Conservation (phyloP, 2,113 vertebrate genomes). For the Gallinago jamesoni region DNA sequence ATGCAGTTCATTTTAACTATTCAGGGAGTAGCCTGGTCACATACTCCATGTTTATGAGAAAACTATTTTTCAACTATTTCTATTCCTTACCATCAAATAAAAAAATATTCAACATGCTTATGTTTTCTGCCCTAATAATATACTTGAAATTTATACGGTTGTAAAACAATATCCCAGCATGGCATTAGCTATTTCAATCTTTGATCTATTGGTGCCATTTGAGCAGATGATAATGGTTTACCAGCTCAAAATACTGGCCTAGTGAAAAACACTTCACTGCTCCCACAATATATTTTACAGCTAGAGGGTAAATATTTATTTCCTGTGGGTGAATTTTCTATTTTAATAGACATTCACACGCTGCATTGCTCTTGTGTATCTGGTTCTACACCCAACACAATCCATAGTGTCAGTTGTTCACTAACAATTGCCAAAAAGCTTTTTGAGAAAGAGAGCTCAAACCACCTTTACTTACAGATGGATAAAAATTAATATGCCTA, state of each 20-base stretch:
- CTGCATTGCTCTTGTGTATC: not conserved
- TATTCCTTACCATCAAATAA: not conserved
- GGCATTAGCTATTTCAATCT: constrained; percentile 27
- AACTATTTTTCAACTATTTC: constrained; percentile 5
- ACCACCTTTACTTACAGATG: not conserved
- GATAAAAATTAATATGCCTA: not conserved
- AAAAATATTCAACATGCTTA: not conserved
- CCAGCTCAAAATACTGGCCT: constrained; percentile 43
- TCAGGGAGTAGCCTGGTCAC: not conserved
- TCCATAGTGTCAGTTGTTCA: not conserved
- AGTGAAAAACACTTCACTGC: constrained; percentile 29
- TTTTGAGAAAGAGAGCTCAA: not conserved
- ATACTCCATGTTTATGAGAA: not conserved
- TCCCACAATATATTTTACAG: constrained; percentile 29
- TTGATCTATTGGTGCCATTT: constrained; percentile 45
- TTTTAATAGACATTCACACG: not conserved
- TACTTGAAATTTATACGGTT: not conserved
- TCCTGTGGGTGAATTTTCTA: not conserved
- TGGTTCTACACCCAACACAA: not conserved
- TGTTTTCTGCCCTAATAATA: not conserved
- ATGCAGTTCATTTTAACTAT: not conserved
- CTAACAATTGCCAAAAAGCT: not conserved
- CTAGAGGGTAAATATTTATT: not conserved
- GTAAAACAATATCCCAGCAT: constrained; percentile 19
- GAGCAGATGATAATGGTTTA: constrained; percentile 46